Base-by-base conservation (phyloP, 2,888 invertebrate genomes). In the Doris montereyensis region DNA sequence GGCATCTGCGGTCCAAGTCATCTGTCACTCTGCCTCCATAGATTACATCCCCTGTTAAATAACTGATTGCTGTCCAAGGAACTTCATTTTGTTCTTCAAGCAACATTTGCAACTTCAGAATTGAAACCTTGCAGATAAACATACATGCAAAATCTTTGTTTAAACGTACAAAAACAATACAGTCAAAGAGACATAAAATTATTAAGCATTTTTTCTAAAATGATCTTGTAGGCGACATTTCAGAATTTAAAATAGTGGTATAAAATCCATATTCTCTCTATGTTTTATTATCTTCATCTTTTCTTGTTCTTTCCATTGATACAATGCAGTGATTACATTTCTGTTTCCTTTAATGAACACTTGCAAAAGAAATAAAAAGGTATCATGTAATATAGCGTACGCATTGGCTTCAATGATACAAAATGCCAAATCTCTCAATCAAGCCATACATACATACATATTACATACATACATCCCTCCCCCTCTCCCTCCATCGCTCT, bases 21-120 rank as follows among this genome's bases (percentile, higher is more conserved):
- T 91, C 91, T 26, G 91, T 91, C 28, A 91, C 91, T 57, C 91
- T 86, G 1, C 91, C 91, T 13, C 91, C 91, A 82, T 90, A 91
- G 13, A 89, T 89, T 35, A 91, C 90, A 75, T 90, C 90, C 34
- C 91, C 91, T 72, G 90, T 90, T 68, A 91, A 84, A 79, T 90
- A 91, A 65, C 85, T 86, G 62, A 91, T 84, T 0, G 91, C 91
- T 70, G 87, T 86, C 90, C 91, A 91, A 0, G 91, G 90, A 26
- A 90, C 86, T 17, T 81, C 83, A 5, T 86, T 85, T 26, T 86
- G 86, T 78, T 88, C 88, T 26, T 82, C 82, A 52, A 90, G 83
- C 80, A 91, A 82, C 88, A 90, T 87, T 78, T 89, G 86, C 28
- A 91, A 85, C 79, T 90, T 89, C 26, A 90, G 85, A 67, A 90